Evolutionary conservation across 1,140 invertebrate genomes (phyloP), one percentile per base, ranked within the genome.

Genomic region (Cyclargus thomasi): DNA sequence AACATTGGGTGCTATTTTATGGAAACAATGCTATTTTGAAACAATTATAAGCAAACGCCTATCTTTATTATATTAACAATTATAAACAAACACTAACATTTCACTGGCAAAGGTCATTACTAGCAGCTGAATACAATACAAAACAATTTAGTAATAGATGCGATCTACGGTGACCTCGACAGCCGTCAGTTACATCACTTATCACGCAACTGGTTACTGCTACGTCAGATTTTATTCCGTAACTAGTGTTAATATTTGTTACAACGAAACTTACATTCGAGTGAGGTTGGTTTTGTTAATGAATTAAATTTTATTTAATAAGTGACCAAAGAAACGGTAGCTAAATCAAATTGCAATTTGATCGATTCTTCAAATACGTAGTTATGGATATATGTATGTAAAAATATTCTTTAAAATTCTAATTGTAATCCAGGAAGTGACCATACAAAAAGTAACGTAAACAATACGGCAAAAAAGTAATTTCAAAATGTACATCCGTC

Each of bases 401-500:
- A n/a, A n/a, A n/a, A n/a, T n/a, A n/a, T n/a, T n/a, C n/a, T n/a
- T n/a, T n/a, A n/a, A n/a, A 29, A 29, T 29, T 29, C 57, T 36
- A 4, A 6, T 36, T n/a, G 53, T 21, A 20, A 67, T 62, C 55
- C 57, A 59, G 55, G 36, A 59, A 55, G 57, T 67, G 29, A 10
- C 29, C n/a, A 21, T 36, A 29, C 55, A 57, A 35, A 53, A 67
- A 35, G 23, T 22, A 23, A 36, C 39, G 8, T 29, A 29, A 29
- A 23, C 23, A 23, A 23, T 22, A 39, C 20, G 22, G 20, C 35
- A 36, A 29, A 17, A 67, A 67, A 59, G 62, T 36, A 22, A 67
- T 29, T 36, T 67, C 57, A 29, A 66, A 67, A 67, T 59, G 65
- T 59, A 57, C 65, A 57, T 67, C 55, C 55, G 65, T 67, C 65